Evolutionary conservation across 2,888 invertebrate species (phyloP), one percentile per base, ranked within the genome.

Genomic region (Cheiracanthium punctorium): DNA sequence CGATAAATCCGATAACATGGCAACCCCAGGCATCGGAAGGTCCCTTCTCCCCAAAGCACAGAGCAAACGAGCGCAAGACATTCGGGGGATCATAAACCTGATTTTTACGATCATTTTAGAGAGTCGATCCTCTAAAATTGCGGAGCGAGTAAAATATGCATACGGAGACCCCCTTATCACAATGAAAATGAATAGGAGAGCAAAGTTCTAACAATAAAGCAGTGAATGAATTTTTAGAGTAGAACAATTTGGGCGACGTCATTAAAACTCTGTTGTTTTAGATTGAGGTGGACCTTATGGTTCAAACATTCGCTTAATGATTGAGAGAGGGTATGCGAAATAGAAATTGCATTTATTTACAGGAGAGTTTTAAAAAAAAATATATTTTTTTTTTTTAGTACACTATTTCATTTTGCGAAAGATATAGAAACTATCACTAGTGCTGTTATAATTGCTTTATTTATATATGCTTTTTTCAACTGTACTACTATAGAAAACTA

Each of bases 31-130:
- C 17, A 0, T 29, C 14, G 24, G 20, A 43, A 37, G 7, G 24
- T 71, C 65, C 64, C 72, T 41, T 48, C 72, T 73, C 76, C 69
- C 76, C 43, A 69, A 81, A 84, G 77, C 72, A 30, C 73, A 79
- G 74, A 74, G 79, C 74, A 74, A 85, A 85, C 84, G 79, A 79
- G 65, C 76, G 37, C 12, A 32, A 29, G 30, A 69, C 52, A 67
- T 77, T 85, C 32, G 28, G 32, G 17, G 17, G 84, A 79, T 85
- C 84, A 74, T 85, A 85, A 85, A 85, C 84, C 79, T 85, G 84
- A 85, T 85, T 85, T 85, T 85, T 85, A 85, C 65, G 84, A 74
- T 85, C 84, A 58, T 70, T 85, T 85, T 74, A 85, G 77, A 85
- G 84, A 79, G 84, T 73, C 79, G 73, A 85, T 79, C 70, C 79